Percentiles rank a stretch among this genome's conserved stretches.
Evolutionary conservation across 2,888 invertebrate species (phyloP).

Genomic region (Thalpophila matura): DNA sequence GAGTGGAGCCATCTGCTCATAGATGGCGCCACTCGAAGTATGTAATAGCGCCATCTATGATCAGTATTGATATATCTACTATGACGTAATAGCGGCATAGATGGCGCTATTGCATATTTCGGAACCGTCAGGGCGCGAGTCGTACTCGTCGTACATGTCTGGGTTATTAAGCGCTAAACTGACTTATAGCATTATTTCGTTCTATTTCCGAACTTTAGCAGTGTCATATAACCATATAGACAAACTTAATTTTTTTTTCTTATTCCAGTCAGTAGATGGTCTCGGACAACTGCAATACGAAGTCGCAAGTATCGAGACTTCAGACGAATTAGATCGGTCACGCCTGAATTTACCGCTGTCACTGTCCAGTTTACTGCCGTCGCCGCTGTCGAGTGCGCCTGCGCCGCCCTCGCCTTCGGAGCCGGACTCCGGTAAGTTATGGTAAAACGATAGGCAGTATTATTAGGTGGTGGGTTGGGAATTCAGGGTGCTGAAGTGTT

Average conservation of each 20-base stretch:
- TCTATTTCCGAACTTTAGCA: too few species aligned
- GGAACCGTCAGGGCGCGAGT: too few species aligned
- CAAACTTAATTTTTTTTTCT: conserved; percentile 47
- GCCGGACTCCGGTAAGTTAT: conserved; percentile 92
- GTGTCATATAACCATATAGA: too few species aligned
- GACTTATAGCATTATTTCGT: too few species aligned
- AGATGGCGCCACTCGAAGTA: too few species aligned
- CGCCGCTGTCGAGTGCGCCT: conserved; percentile 93
- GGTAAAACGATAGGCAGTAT: background rate
- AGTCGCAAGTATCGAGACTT: conserved; percentile 94
- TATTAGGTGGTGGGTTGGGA: background rate
- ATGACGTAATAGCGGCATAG: too few species aligned
- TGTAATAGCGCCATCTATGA: too few species aligned
- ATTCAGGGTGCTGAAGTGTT: background rate
- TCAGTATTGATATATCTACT: too few species aligned
- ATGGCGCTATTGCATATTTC: too few species aligned
- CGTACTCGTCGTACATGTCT: too few species aligned
- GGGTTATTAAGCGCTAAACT: too few species aligned
- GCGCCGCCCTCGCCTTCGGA: conserved; percentile 95
- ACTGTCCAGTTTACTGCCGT: conserved; percentile 93
- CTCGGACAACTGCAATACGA: conserved; percentile 92
- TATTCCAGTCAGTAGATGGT: conserved; percentile 91
- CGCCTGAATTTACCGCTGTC: conserved; percentile 94
- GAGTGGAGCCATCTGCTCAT: too few species aligned
- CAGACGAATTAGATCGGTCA: conserved; percentile 94